Conservation (phyloP, 2,113 vertebrate genomes). For the Salvator merianae region DNA sequence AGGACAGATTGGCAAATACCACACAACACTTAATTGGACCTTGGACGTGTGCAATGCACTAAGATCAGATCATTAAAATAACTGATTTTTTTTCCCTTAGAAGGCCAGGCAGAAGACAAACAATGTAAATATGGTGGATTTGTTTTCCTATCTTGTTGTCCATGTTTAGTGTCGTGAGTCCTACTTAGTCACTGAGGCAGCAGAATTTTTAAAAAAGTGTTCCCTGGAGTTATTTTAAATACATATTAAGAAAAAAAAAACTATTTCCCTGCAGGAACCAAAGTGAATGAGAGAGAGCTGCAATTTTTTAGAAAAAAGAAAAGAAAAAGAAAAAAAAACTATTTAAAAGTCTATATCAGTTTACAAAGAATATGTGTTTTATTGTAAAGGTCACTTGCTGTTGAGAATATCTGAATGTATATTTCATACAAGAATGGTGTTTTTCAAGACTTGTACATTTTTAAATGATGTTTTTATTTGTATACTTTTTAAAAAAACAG, state of each 20-base stretch:
- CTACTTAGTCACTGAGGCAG: constrained; percentile 54
- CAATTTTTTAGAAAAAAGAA: constrained; percentile 59
- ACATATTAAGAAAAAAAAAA: constrained; percentile 69
- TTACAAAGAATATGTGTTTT: constrained; percentile 76
- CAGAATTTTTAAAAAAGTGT: constrained; percentile 66
- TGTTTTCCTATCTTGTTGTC: constrained; percentile 55
- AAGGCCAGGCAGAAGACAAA: constrained; percentile 49
- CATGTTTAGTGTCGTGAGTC: constrained; percentile 62
- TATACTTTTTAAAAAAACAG: constrained; percentile 42
- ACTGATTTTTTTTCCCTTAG: constrained; percentile 43
- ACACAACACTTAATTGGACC: constrained; percentile 71
- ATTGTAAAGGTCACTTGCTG: constrained; percentile 74
- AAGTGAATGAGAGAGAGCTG: constrained; percentile 77
- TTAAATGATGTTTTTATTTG: constrained; percentile 71
- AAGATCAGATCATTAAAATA: constrained; percentile 65
- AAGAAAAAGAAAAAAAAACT: constrained; percentile 50
- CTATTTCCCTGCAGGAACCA: constrained; percentile 84
- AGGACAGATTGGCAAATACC: constrained; percentile 70
- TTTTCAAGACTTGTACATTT: constrained; percentile 81
- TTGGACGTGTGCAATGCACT: constrained; percentile 67
- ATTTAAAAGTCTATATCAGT: constrained; percentile 85
- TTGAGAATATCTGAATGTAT: constrained; percentile 82
- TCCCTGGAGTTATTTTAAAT: constrained; percentile 80
- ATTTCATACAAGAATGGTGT: constrained; percentile 80
- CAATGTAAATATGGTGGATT: constrained; percentile 68